Evolutionary conservation across 2,888 invertebrate genomes (phyloP), one percentile per base, ranked within the genome.

Genomic region (Aquatica leii): DNA sequence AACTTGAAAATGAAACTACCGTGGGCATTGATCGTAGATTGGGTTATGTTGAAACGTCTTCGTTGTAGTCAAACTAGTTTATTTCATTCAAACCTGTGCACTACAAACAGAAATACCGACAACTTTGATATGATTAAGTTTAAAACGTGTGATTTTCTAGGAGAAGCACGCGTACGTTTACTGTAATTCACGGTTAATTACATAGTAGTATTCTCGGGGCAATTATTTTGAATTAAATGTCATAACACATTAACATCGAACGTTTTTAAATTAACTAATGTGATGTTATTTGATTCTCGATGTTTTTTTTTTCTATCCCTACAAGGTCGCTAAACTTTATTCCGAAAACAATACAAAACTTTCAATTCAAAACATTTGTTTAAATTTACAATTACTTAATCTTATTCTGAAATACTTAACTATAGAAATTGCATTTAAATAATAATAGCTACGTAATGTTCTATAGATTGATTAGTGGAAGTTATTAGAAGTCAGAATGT

Each of bases 51-150:
- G 60, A 65, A 50, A 55, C 60, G 60, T 64, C 64, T 53, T 60
- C 40, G 57, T 65, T 60, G 54, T 63, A 70, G 71, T 71, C 69
- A 71, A 73, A 73, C 73, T 62, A 71, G 72, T 72, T 71, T 70
- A 66, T 69, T 67, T 69, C 71, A 71, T 71, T 73, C 69, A 73
- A 68, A 17, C 61, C 62, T 65, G 58, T 60, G 66, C 61, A 53
- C 59, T 66, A 62, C 65, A 58, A 59, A 68, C 64, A 67, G 54
- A 60, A 58, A 59, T 65, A 65, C 65, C 67, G 65, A 61, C 65
- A 64, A 56, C 65, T 64, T 66, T 61, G 54, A 63, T 63, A 59
- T 67, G 67, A 71, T 68, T 66, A 63, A 62, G 51, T 52, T 57
- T 67, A 60, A 67, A 69, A 46, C 62, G 63, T 59, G 63, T 54